phyloP scores from a whole-genome alignment of 2,113 vertebrate species.

The Aspiorhynchus laticeps region DNA sequence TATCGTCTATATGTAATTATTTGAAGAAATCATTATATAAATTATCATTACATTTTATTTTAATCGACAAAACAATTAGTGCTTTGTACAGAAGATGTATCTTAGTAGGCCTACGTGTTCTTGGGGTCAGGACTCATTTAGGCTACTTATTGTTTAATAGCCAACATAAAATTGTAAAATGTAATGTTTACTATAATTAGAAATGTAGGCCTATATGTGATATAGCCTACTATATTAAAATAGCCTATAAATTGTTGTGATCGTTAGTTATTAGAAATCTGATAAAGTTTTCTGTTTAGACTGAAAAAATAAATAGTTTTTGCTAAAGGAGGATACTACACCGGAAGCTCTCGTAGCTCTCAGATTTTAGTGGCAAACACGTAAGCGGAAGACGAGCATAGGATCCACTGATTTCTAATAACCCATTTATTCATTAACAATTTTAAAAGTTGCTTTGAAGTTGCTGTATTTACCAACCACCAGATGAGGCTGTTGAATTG shows the following conservation, averaged over 20 bases:
- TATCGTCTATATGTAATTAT: no score
- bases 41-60: background rate
- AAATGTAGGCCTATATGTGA: background rate
- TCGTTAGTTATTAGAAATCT: background rate
- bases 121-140: background rate
- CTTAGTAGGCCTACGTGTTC: no score
- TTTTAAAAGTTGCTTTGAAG: background rate
- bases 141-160: background rate
- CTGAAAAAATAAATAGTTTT: no score
- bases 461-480: background rate
- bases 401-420: background rate
- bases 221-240: background rate
- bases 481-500: conserved; percentile 55
- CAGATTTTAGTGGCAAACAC: background rate
- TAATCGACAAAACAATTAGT: background rate
- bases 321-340: no score
- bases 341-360: no score
- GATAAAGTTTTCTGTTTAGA: background rate
- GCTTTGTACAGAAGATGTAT: background rate
- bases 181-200: background rate
- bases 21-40: background rate
- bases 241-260: background rate
- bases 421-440: background rate
- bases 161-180: background rate
- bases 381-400: background rate